Percentiles rank a stretch among this genome's conserved stretches.
phyloP scores from a whole-genome alignment of 1,140 invertebrate genomes.

The Lerema accius region DNA sequence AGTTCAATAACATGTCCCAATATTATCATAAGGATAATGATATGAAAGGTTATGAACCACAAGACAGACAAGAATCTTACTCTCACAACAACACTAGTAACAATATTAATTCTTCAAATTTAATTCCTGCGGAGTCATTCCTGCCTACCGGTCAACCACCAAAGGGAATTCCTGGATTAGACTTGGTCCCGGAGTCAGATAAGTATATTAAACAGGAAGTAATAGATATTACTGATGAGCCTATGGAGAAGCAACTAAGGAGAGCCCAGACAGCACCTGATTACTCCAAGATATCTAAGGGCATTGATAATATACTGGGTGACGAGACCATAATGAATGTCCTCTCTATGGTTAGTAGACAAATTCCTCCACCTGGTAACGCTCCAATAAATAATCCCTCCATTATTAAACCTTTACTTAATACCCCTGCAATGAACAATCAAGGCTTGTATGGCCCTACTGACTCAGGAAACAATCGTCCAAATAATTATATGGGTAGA shows the following conservation, averaged over 20 bases:
- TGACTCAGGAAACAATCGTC: slow-evolving; percentile 21
- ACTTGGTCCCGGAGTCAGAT: slow-evolving; percentile 82
- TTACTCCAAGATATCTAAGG: slow-evolving; percentile 83
- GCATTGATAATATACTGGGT: slow-evolving; percentile 84
- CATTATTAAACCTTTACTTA: slow-evolving; percentile 19
- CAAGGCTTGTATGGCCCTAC: slow-evolving; percentile 7
- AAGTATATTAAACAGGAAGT: slow-evolving; percentile 53
- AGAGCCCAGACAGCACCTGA: slow-evolving; percentile 64
- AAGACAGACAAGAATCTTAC: slow-evolving; percentile 59
- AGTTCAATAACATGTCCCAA: slow-evolving; percentile 35
- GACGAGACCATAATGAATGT: slow-evolving; percentile 85
- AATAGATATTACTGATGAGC: slow-evolving; percentile 68
- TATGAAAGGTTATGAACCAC: slow-evolving; percentile 41
- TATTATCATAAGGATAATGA: slow-evolving; percentile 50
- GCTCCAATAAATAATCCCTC: slow-evolving; percentile 8
- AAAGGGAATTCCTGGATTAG: slow-evolving; percentile 86
- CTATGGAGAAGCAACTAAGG: slow-evolving; percentile 23
- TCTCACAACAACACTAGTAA: neutral
- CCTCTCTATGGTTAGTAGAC: slow-evolving; percentile 78
- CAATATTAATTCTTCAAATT: slow-evolving; percentile 9
- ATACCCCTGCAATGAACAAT: slow-evolving; percentile 29
- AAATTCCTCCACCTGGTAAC: slow-evolving; percentile 39
- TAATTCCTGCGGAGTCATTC: slow-evolving; percentile 40
- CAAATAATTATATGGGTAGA: slow-evolving; percentile 49
- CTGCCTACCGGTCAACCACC: slow-evolving; percentile 50